phyloP scores from a whole-genome alignment of 2,888 invertebrate genomes.

The Catocala sponsa region DNA sequence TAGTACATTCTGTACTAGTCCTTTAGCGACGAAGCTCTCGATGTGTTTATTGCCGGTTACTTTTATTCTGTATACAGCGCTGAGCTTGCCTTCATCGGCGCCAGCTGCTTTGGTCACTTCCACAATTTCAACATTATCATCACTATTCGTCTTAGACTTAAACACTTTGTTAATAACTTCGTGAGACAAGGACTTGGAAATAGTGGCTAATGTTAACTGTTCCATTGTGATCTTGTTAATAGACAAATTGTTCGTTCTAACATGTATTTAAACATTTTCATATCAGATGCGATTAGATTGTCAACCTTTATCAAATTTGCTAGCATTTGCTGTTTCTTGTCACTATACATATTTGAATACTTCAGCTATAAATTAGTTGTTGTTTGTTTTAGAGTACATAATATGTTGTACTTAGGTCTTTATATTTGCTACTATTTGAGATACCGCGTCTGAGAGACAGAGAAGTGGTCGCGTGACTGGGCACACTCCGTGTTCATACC shows the following conservation, averaged over 20 bases:
- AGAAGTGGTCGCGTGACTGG: too few species aligned
- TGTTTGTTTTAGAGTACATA: not conserved
- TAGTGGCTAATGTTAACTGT: conserved; percentile 51
- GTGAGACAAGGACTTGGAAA: conserved; percentile 62
- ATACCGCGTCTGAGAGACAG: too few species aligned
- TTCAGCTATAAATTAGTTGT: not conserved
- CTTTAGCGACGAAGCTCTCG: conserved; percentile 63
- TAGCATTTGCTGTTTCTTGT: not conserved
- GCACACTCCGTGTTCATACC: too few species aligned
- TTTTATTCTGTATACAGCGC: conserved; percentile 65
- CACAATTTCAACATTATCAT: conserved; percentile 55
- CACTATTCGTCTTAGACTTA: conserved; percentile 58
- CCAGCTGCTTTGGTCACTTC: conserved; percentile 60
- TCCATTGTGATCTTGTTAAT: conserved; percentile 53
- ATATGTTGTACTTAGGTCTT: not conserved
- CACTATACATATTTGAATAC: not conserved
- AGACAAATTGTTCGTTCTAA: not conserved
- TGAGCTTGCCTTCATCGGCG: conserved; percentile 65
- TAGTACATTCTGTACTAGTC: conserved; percentile 53
- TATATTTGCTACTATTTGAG: not conserved
- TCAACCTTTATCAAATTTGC: conserved; percentile 36
- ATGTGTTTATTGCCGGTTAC: conserved; percentile 50
- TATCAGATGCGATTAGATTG: conserved; percentile 31
- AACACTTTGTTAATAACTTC: conserved; percentile 61
- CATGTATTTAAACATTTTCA: conserved; percentile 39